Evolutionary conservation across 2,113 vertebrate genomes (phyloP), one percentile per base, ranked within the genome.

Genomic region (Procavia capensis): DNA sequence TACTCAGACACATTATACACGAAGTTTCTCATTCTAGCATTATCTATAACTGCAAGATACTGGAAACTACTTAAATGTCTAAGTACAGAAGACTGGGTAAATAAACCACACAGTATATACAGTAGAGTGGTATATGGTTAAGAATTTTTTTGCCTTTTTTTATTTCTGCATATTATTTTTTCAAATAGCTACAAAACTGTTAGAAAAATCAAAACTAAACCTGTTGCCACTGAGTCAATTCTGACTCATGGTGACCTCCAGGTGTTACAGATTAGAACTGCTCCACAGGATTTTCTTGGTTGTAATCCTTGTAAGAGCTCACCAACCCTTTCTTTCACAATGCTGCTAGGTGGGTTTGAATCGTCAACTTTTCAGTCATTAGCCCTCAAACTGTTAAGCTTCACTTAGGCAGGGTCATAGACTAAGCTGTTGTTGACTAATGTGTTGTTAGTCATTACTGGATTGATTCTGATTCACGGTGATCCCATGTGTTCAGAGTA

Each of bases 131-230:
- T 88, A 70, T 20, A 29, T 45, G 64, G 34, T 74, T 86, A 83
- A 72, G 43, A 91, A 89, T 57, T 88, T 13, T 14, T 19, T 57
- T 57, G 47, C 80, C 75, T 25, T 93, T 64, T 13, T 29, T 74
- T 72, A 17, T 81, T 89, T 68, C n/a, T 31, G 19, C 57, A 24
- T 61, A 68, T 24, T 76, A 82, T 41, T 85, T 88, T 85, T 92
- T 85, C 64, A 94, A 91, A 57, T n/a, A 57, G 34, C n/a, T 94
- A 75, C 50, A 54, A 54, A 86, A 41, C 63, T 70, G 5, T 76
- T 47, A 84, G 63, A 70, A 70, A 70, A n/a, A 70, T 20, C 13
- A n/a, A 70, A 34, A 70, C 66, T 17, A 36, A 70, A 70, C 66
- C 50, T 54, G 50, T 54, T 34, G 66, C n/a, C 34, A 19, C 36